These are phyloP conservation scores for Pangasius djambal DNA, from an alignment of 2,797 vertebrate species.

Conservation along the genomic window DNA sequence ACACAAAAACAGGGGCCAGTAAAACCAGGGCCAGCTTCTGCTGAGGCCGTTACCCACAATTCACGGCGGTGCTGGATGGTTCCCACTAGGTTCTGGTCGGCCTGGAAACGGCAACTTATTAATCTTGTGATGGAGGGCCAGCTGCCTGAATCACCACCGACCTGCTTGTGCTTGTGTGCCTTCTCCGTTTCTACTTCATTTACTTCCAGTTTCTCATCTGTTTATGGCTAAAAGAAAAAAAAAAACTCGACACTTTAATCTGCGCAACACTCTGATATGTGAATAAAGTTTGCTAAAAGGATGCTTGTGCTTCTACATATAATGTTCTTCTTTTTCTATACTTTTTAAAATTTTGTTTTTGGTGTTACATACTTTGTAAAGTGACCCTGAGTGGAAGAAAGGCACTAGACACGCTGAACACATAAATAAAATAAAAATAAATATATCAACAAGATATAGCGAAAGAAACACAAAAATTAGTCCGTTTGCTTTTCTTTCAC, in stretches of 20 bases:
- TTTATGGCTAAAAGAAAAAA: constrained; percentile 6
- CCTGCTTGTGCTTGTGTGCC: constrained; percentile 70
- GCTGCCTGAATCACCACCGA: constrained; percentile 93
- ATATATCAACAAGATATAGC: neutral
- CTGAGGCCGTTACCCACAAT: constrained; percentile 96
- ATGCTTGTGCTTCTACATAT: neutral
- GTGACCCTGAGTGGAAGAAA: neutral
- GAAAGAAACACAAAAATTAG: neutral
- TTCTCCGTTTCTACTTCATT: constrained; percentile 24
- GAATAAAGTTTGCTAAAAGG: neutral
- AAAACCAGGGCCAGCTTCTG: constrained; percentile 94
- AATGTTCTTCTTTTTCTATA: neutral
- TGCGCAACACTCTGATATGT: neutral
- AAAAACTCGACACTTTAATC: neutral
- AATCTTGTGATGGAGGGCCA: constrained; percentile 99
- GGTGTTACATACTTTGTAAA: neutral
- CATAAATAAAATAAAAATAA: neutral
- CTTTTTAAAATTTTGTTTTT: neutral
- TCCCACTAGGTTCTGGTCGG: constrained; percentile 99
- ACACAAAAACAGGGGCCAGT: constrained; percentile 72
- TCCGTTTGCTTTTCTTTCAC: constrained; percentile 31
- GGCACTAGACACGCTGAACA: neutral
- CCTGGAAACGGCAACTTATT: constrained; percentile 99
- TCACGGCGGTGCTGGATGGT: constrained; percentile 90
- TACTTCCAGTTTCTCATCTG: constrained; percentile 12